phyloP scores from a whole-genome alignment of 2,888 invertebrate genomes.

The Leuctra nigra region DNA sequence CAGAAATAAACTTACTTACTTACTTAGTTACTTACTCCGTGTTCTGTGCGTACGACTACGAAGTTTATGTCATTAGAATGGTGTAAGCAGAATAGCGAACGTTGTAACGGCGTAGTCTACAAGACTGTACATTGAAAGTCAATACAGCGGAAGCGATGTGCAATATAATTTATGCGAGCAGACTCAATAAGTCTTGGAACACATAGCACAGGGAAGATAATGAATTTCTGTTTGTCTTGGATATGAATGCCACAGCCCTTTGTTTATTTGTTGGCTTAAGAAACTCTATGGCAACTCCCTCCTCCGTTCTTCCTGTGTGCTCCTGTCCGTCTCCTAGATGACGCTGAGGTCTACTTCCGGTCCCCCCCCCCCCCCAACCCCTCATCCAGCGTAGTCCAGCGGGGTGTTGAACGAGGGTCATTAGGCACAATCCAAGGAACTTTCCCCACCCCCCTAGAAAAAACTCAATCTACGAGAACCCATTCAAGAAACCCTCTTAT shows the following conservation, averaged over 20 bases:
- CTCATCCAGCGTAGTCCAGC: background rate
- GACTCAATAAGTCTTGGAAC: slow-evolving; percentile 1
- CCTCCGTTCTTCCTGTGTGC: background rate
- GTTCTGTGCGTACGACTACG: too few species aligned
- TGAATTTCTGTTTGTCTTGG: slow-evolving; percentile 9
- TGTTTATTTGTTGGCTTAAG: slow-evolving; percentile 12
- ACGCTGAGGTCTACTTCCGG: slow-evolving; percentile 11
- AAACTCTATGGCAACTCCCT: slow-evolving; percentile 1
- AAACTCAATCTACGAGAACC: background rate
- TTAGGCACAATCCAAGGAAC: slow-evolving; percentile 7
- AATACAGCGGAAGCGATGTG: too few species aligned
- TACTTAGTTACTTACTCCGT: too few species aligned
- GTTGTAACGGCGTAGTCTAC: too few species aligned
- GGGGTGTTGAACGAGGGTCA: slow-evolving; percentile 14
- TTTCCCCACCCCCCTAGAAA: too few species aligned
- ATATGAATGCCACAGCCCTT: background rate
- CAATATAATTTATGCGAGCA: slow-evolving; percentile 7
- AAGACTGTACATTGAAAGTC: too few species aligned
- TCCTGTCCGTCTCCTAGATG: slow-evolving; percentile 5
- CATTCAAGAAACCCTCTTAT: slow-evolving; percentile 8
- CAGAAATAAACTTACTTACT: background rate
- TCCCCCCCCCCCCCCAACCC: background rate
- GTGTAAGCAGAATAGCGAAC: too few species aligned
- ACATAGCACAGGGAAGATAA: too few species aligned
- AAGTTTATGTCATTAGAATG: too few species aligned